These are phyloP conservation scores for Scarus forsteni DNA, from an alignment of 2,797 vertebrate species.

Conservation along the genomic window DNA sequence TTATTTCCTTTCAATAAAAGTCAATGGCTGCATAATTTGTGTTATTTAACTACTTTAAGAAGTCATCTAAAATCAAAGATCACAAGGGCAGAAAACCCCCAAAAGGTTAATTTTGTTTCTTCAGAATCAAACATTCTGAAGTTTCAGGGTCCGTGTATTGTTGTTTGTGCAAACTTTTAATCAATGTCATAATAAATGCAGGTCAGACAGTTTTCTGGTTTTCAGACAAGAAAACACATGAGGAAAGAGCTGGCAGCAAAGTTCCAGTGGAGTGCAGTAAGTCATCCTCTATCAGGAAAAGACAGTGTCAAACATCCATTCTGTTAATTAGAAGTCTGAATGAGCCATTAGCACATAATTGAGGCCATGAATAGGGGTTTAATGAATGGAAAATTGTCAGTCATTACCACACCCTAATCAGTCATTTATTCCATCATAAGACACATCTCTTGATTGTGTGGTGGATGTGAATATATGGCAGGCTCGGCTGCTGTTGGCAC, in stretches of 20 bases:
- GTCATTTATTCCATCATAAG: conserved; percentile 56
- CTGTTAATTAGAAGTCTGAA: conserved; percentile 62
- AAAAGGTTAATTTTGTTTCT: no score
- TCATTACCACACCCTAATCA: conserved; percentile 64
- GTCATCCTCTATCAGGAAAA: conserved; percentile 45
- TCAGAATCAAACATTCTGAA: no score
- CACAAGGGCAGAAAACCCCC: no score
- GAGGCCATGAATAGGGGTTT: conserved; percentile 64
- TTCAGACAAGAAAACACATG: background rate
- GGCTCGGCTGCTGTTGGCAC: conserved; percentile 32
- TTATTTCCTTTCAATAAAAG: no score
- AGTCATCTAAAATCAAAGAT: no score
- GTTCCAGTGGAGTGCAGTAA: conserved; percentile 22
- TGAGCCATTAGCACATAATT: conserved; percentile 67
- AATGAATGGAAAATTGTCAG: conserved; percentile 77
- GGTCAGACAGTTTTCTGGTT: background rate
- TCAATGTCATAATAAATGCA: background rate
- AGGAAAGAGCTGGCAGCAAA: background rate
- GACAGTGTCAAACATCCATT: conserved; percentile 50
- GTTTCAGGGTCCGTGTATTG: no score
- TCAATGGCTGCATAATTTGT: no score
- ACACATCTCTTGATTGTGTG: conserved; percentile 41
- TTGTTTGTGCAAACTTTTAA: no score
- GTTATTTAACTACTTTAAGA: no score
- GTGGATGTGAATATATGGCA: conserved; percentile 18